Conservation (phyloP, 2,113 vertebrate species). For the Cynocephalus volans region DNA sequence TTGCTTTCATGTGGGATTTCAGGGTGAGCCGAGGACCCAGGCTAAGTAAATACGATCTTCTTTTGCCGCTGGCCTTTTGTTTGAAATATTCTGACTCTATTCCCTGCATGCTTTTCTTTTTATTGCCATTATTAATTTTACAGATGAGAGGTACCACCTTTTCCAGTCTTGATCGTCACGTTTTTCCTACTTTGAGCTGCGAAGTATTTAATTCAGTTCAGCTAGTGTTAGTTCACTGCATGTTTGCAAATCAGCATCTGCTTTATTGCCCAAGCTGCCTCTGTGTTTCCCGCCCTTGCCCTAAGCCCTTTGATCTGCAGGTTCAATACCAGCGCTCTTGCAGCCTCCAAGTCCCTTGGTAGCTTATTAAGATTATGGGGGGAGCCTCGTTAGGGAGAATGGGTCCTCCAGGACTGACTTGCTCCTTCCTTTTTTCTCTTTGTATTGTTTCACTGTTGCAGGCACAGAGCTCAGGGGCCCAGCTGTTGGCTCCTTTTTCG, state of each 20-base stretch:
- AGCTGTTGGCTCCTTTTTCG: background rate
- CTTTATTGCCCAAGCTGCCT: background rate
- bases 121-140: background rate
- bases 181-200: conserved; percentile 15
- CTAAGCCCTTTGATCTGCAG: background rate
- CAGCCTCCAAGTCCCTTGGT: background rate
- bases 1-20: background rate
- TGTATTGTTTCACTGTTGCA: background rate
- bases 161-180: background rate
- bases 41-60: background rate
- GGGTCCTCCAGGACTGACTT: background rate
- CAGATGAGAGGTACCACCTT: background rate
- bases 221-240: background rate
- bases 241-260: background rate
- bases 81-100: background rate
- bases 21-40: background rate
- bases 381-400: background rate
- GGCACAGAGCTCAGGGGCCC: background rate
- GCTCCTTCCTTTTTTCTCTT: background rate
- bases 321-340: background rate
- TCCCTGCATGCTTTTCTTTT: background rate
- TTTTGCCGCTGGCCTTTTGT: background rate
- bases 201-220: conserved; percentile 22
- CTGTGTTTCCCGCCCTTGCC: background rate
- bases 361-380: background rate